phyloP scores from a whole-genome alignment of 2,797 vertebrate genomes.

The Coilia nasus region DNA sequence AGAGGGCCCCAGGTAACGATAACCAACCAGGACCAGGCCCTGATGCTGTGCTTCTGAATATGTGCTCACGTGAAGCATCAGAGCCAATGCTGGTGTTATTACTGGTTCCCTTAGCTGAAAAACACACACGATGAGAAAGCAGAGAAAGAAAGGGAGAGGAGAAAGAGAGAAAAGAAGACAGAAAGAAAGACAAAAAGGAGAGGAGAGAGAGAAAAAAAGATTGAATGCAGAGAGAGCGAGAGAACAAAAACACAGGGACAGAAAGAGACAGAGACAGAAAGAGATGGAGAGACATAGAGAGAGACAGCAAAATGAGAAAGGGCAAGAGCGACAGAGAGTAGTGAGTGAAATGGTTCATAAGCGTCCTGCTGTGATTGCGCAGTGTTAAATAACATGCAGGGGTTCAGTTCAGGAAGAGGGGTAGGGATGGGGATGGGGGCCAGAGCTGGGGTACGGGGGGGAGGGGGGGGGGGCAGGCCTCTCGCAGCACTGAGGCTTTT shows the following conservation, averaged over 20 bases:
- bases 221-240: conserved; percentile 41
- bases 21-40: background rate
- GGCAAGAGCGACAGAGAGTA: conserved; percentile 25
- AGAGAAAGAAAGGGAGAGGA: background rate
- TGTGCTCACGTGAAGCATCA: background rate
- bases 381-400: conserved; percentile 49
- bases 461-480: background rate
- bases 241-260: conserved; percentile 21
- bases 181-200: background rate
- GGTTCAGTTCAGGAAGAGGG: conserved; percentile 23
- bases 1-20: background rate
- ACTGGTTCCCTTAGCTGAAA: background rate
- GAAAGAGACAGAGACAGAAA: conserved; percentile 40
- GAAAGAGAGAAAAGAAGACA: conserved; percentile 13
- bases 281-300: conserved; percentile 41
- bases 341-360: conserved; percentile 35
- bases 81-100: background rate
- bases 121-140: background rate
- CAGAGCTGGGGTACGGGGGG: background rate
- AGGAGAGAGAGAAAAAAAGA: background rate
- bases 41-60: background rate
- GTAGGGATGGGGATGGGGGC: background rate
- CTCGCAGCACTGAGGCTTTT: conserved; percentile 32
- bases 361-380: conserved; percentile 37
- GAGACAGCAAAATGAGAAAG: conserved; percentile 26